Conservation (phyloP, 1,140 invertebrate genomes). For the Sipha flava region DNA sequence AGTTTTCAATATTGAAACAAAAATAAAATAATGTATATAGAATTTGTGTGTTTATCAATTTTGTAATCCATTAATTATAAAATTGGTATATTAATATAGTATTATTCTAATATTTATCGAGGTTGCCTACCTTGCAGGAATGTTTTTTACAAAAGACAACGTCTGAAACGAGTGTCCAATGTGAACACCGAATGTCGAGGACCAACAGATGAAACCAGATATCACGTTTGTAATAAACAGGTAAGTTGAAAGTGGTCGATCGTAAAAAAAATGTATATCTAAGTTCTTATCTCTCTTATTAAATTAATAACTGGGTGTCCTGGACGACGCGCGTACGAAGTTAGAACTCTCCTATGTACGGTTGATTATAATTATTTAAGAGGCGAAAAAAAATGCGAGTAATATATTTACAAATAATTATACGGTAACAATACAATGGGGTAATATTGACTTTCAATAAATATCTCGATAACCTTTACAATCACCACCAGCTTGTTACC, state of each 20-base stretch:
- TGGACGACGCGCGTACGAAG: not conserved
- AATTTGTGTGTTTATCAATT: too few relatives aligned
- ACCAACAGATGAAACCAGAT: not conserved
- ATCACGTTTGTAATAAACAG: slow-evolving; percentile 28
- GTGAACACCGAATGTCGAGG: not conserved
- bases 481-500: not conserved
- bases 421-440: not conserved
- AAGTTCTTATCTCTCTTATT: not conserved
- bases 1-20: too few relatives aligned
- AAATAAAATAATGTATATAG: too few relatives aligned
- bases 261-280: not conserved
- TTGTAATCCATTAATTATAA: too few relatives aligned
- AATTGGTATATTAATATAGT: too few relatives aligned
- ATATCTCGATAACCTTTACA: slow-evolving; percentile 13
- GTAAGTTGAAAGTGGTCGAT: not conserved
- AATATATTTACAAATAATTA: slow-evolving; percentile 22
- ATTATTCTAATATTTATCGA: too few relatives aligned
- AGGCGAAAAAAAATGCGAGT: not conserved
- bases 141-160: slow-evolving; percentile 7
- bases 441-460: slow-evolving; percentile 10
- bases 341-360: not conserved
- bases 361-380: not conserved
- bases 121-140: not conserved
- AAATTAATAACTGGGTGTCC: not conserved
- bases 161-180: not conserved